These are phyloP conservation scores for Drosophila varians DNA, from an alignment of 1,140 invertebrate genomes.

Conservation along the genomic window DNA sequence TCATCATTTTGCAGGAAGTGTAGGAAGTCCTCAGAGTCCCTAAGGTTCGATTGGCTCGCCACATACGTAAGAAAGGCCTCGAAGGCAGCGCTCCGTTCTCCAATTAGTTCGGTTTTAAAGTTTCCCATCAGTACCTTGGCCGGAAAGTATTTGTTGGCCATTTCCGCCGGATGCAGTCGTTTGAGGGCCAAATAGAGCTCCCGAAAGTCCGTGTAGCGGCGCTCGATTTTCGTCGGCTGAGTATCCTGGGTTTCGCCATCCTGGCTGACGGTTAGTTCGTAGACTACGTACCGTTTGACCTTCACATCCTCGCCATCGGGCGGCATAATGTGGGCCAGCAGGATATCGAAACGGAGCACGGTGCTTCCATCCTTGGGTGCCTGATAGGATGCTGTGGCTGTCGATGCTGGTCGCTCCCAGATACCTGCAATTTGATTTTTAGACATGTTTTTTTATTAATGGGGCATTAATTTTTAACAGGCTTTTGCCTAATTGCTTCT, in stretches of 20 bases:
- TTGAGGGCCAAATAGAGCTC: constrained; percentile 87
- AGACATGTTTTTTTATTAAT: too few relatives aligned
- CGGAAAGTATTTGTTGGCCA: constrained; percentile 88
- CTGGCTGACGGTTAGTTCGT: constrained; percentile 86
- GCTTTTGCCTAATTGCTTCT: too few relatives aligned
- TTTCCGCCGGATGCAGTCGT: constrained; percentile 86
- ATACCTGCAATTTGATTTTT: constrained; percentile 35
- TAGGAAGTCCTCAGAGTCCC: constrained; percentile 86
- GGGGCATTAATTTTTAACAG: too few relatives aligned
- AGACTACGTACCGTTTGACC: constrained; percentile 87
- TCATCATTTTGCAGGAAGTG: constrained; percentile 89
- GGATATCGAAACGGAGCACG: constrained; percentile 84
- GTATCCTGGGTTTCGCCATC: constrained; percentile 84
- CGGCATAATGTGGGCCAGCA: constrained; percentile 83
- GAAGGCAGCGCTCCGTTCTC: constrained; percentile 88
- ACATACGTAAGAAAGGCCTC: constrained; percentile 88
- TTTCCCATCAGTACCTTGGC: constrained; percentile 91
- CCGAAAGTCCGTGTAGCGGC: constrained; percentile 91
- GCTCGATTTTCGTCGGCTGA: constrained; percentile 87
- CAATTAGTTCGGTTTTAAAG: constrained; percentile 89
- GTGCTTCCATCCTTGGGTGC: constrained; percentile 60
- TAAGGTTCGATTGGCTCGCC: constrained; percentile 85
- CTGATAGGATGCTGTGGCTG: constrained; percentile 7
- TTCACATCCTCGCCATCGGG: constrained; percentile 83
- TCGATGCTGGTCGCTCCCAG: constrained; percentile 60